Conservation (phyloP, 2,113 vertebrate genomes). For the Stictonetta naevosa region DNA sequence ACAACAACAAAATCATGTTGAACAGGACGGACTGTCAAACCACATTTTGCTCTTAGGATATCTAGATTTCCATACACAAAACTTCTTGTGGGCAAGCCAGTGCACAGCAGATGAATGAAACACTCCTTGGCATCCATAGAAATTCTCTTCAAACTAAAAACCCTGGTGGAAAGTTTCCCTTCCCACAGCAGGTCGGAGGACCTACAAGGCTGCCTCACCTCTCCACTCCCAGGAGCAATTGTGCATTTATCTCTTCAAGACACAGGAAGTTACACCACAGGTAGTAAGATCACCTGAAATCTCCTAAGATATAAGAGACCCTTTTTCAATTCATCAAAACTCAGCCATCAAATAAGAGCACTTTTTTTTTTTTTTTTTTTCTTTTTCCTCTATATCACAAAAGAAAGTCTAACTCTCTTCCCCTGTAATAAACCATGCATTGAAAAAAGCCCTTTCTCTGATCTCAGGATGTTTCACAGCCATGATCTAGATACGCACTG, state of each 20-base stretch:
- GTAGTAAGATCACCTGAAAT: background rate
- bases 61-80: background rate
- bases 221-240: background rate
- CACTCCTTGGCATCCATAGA: background rate
- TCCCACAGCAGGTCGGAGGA: background rate
- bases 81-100: background rate
- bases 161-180: background rate
- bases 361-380: background rate
- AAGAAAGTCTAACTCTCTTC: background rate
- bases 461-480: rapidly evolving
- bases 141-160: background rate
- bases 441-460: background rate
- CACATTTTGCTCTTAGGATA: background rate
- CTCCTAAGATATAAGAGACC: background rate
- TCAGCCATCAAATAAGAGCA: background rate
- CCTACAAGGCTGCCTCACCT: background rate
- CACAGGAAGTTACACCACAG: background rate
- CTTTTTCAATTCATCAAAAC: background rate
- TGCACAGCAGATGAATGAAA: background rate
- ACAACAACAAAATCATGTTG: background rate
- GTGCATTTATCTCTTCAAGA: background rate
- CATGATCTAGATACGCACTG: background rate
- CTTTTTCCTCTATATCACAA: background rate
- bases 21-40: background rate
- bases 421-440: background rate